Base-by-base conservation (phyloP, 2,888 invertebrate species). In the Sphaerophoria rueppellii region DNA sequence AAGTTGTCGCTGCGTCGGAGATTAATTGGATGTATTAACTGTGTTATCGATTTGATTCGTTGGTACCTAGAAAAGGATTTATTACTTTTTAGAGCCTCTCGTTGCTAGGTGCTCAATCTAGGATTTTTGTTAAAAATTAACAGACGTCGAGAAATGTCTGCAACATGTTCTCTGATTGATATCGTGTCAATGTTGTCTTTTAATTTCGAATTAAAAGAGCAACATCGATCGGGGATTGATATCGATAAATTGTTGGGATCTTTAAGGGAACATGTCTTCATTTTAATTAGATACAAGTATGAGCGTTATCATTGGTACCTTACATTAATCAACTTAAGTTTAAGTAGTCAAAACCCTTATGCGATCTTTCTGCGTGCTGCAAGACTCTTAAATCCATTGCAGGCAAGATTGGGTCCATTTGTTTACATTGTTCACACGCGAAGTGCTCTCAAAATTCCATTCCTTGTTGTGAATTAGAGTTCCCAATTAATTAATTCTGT, bases 1-100 rank as follows among this genome's bases (percentile, higher is more conserved):
- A 83, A 55, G 71, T 72, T 83, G 79, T 75, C 61, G 74, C 24
- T 50, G 80, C 75, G 61, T 67, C 35, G 35, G 75, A 83, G 83
- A 83, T 83, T 83, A 83, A 83, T 83, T 83, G 83, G 79, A 79
- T 60, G 72, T 79, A 76, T 83, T 83, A 83, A 79, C 79, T 76
- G 73, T 75, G 79, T 60, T 79, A 80, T 83, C 79, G 71, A 61
- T 75, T 79, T 75, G 67, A 80, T 83, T 79, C 55, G 65, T 60
- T n/a, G 24, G 52, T 40, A 6, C 37, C 72, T 69, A 79, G 60
- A 67, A 74, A 75, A 75, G 70, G 73, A 82, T 73, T 52, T 82
- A 57, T 77, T 60, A 67, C 63, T 35, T 7, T 58, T 50, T 24
- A 24, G 24, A 24, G 24, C 24, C 24, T 24, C 24, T 24, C 24